Conservation (phyloP, 1,140 invertebrate species). For the Oppia nitens region DNA sequence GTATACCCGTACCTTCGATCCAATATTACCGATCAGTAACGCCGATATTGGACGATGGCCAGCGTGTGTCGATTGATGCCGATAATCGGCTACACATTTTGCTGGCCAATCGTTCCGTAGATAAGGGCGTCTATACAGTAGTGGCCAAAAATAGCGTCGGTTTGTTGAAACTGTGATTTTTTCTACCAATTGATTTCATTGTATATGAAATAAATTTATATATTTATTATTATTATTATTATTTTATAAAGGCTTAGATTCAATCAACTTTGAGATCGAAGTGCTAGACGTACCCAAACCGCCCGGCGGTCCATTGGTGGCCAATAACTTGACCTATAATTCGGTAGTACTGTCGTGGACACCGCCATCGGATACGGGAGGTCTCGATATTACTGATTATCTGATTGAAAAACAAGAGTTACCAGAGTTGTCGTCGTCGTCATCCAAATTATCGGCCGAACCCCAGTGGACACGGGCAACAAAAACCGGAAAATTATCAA, state of each 20-base stretch:
- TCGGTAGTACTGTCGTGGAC: background rate
- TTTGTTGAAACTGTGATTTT: too few species aligned
- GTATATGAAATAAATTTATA: too few species aligned
- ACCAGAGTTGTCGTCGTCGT: too few species aligned
- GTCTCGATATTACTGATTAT: background rate
- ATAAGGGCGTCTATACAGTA: slow-evolving; percentile 91
- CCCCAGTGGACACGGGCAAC: background rate
- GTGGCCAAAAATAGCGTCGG: slow-evolving; percentile 81
- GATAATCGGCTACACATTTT: background rate
- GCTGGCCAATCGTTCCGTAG: slow-evolving; percentile 39
- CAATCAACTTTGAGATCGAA: background rate
- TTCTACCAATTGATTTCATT: too few species aligned
- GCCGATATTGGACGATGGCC: background rate
- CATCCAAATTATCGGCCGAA: too few species aligned
- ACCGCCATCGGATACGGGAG: background rate
- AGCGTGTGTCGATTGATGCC: background rate
- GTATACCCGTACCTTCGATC: background rate
- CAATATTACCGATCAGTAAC: background rate
- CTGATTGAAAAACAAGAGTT: background rate
- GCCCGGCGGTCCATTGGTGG: background rate
- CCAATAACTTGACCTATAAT: background rate
- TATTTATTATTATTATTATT: too few species aligned
- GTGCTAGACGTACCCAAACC: background rate
- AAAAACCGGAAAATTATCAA: background rate
- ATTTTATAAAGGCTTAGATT: too few species aligned